phyloP scores from a whole-genome alignment of 1,140 invertebrate genomes.

The Bilobella aurantiaca region DNA sequence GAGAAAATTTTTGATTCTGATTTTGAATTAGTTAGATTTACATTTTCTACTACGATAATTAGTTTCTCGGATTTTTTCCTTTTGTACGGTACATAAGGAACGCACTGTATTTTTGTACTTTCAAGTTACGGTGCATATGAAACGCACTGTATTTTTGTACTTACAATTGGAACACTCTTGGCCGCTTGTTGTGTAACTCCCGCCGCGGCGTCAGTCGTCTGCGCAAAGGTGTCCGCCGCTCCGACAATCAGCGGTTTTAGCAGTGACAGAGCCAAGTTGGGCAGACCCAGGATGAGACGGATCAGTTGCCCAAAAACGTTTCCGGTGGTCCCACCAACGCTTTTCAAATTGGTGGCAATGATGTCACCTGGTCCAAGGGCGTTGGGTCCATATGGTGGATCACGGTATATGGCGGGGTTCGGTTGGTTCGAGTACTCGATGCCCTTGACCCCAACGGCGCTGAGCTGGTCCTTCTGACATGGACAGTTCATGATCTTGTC shows the following conservation, averaged over 20 bases:
- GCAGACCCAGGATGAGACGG: conserved; percentile 32
- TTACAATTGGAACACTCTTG: conserved; percentile 34
- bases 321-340: conserved; percentile 35
- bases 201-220: conserved; percentile 35
- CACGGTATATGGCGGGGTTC: conserved; percentile 34
- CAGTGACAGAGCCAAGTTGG: conserved; percentile 32
- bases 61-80: no score
- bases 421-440: conserved; percentile 33
- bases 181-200: conserved; percentile 35
- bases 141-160: background rate
- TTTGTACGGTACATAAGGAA: no score
- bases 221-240: conserved; percentile 35
- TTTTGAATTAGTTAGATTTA: no score
- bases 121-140: background rate
- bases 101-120: no score
- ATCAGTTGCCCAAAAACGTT: conserved; percentile 36
- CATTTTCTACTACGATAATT: no score
- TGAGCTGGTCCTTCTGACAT: conserved; percentile 33
- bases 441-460: conserved; percentile 33
- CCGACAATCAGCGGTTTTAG: conserved; percentile 35
- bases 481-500: conserved; percentile 36
- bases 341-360: conserved; percentile 35
- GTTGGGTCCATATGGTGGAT: conserved; percentile 34
- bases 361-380: conserved; percentile 35
- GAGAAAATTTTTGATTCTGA: no score